Base-by-base conservation (phyloP, 2,888 invertebrate species). In the Dendrolimus houi region DNA sequence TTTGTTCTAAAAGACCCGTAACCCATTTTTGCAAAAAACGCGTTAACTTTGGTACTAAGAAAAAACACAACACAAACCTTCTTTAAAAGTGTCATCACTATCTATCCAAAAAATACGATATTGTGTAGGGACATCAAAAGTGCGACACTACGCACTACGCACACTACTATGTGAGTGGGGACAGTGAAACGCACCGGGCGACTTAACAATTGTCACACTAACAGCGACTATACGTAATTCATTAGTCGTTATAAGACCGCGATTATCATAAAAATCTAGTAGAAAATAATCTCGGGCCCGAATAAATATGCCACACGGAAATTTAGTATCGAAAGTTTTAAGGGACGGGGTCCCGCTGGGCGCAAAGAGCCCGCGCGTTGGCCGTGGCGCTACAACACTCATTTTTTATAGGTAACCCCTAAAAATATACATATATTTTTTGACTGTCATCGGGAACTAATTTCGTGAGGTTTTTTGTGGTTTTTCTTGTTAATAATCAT, bases 391-490 rank as follows among this genome's bases (percentile, higher is more conserved):
- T 87, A 75, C 71, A 70, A 55, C 59, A 62, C 57, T 59, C 72
- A 64, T 79, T 79, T 83, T 81, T 82, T 81, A 71, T 64, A 67
- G 67, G 65, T 69, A 68, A 69, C 68, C 65, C 68, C 68, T 65
- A 73, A 81, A 85, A 83, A 79, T 75, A 75, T 80, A 84, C 79
- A 82, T 81, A 85, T 85, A 87, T 87, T 88, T 88, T 87, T 88
- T 79, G 81, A 86, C 86, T 90, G 89, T 90, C 89, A 90, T 90
- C 89, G 89, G 83, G 88, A 90, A 89, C 88, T 90, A 88, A 90
- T 90, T 88, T 89, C 79, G 82, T 69, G 74, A 70, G 70, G 81
- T 82, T 88, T 85, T 87, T 87, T 87, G 82, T 87, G 75, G 80
- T 85, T 83, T 86, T 83, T 81, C 78, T 47, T 82, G 77, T 77